Conservation (phyloP, 2,113 vertebrate genomes). For the Climacteris rufus region DNA sequence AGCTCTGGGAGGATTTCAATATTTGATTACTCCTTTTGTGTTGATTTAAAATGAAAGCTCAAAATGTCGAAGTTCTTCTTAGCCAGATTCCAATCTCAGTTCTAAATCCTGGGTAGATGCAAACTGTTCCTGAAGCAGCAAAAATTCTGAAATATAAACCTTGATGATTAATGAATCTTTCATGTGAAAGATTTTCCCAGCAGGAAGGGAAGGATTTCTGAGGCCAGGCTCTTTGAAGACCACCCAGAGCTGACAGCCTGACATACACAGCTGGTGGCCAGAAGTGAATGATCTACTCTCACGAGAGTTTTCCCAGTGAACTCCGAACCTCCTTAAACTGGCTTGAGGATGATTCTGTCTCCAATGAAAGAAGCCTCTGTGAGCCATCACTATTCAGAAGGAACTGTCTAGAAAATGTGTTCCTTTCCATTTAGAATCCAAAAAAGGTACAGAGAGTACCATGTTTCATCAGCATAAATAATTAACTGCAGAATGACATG, state of each 20-base stretch:
- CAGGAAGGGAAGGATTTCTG: not conserved
- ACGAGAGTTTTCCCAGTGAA: not conserved
- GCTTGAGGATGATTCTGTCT: not conserved
- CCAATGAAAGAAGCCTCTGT: not conserved
- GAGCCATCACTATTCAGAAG: not conserved
- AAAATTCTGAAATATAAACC: not conserved
- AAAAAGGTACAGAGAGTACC: conserved; percentile 25
- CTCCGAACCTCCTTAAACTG: not conserved
- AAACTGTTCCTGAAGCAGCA: not conserved
- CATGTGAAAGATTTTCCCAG: not conserved
- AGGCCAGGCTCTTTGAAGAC: not conserved
- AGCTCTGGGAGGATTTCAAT: not conserved
- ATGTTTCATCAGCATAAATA: conserved; percentile 69
- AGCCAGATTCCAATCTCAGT: not conserved
- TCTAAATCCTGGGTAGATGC: not conserved
- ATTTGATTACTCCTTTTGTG: not conserved
- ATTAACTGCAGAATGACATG: conserved; percentile 66
- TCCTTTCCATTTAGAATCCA: conserved; percentile 49
- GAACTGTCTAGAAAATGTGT: not conserved
- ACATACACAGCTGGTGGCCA: not conserved
- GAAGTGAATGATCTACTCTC: not conserved
- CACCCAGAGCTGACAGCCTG: not conserved
- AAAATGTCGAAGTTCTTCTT: conserved; percentile 22
- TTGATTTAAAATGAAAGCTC: not conserved
- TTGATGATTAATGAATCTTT: not conserved